Conservation (phyloP, 2,888 invertebrate species). For the Gisinianus flammeolus region DNA sequence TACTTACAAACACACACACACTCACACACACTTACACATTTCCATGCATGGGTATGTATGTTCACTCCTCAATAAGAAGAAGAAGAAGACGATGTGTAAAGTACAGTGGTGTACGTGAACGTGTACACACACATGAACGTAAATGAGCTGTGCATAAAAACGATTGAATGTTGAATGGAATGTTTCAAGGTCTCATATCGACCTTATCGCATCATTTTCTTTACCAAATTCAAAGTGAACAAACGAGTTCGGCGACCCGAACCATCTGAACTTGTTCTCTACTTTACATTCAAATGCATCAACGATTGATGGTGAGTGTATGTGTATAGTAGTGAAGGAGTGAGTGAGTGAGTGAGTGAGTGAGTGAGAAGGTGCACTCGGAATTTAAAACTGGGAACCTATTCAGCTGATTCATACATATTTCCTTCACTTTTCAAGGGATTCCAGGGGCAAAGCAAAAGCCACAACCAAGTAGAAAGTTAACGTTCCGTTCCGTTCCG, state of each 20-base stretch:
- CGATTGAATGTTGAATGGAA: slow-evolving; percentile 47
- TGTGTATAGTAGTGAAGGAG: too few relatives aligned
- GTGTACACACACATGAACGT: slow-evolving; percentile 27
- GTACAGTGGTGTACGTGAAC: background rate
- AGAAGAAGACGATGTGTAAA: background rate
- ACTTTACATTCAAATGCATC: background rate
- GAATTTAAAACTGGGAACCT: background rate
- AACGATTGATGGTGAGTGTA: background rate
- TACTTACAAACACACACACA: background rate
- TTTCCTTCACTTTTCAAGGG: slow-evolving; percentile 15
- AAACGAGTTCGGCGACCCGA: slow-evolving; percentile 40
- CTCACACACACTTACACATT: background rate
- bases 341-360: background rate
- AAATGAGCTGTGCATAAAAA: slow-evolving; percentile 26
- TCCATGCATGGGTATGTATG: background rate
- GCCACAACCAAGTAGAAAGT: too few relatives aligned
- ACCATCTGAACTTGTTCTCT: slow-evolving; percentile 24
- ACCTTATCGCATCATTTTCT: slow-evolving; percentile 44
- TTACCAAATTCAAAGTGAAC: slow-evolving; percentile 37
- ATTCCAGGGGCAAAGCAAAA: background rate
- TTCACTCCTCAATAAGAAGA: background rate
- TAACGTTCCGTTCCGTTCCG: too few relatives aligned
- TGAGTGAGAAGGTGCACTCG: background rate
- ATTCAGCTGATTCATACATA: slow-evolving; percentile 15
- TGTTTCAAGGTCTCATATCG: slow-evolving; percentile 51